phyloP scores from a whole-genome alignment of 2,888 invertebrate species.

The Seladonia tumulorum region DNA sequence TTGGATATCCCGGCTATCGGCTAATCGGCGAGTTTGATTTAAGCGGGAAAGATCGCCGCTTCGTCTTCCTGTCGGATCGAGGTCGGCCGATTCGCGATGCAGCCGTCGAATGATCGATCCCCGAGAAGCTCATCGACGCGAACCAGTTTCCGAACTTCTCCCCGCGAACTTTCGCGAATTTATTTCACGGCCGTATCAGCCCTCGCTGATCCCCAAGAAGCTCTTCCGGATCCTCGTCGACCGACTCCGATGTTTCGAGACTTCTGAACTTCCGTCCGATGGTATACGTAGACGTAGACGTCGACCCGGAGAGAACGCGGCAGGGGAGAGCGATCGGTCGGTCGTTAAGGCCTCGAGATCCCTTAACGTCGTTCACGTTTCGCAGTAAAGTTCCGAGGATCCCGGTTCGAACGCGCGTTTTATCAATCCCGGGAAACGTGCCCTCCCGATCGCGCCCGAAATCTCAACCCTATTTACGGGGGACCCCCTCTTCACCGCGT shows the following conservation, averaged over 20 bases:
- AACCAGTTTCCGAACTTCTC: slow-evolving; percentile 38
- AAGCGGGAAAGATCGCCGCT: slow-evolving; percentile 32
- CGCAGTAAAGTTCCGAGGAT: slow-evolving; percentile 24
- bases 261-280: slow-evolving; percentile 19
- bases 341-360: slow-evolving; percentile 51
- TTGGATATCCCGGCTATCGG: slow-evolving; percentile 16
- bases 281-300: neutral
- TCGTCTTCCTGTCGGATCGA: slow-evolving; percentile 57
- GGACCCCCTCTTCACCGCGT: neutral
- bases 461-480: neutral
- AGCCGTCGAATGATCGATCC: slow-evolving; percentile 23
- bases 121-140: slow-evolving; percentile 45
- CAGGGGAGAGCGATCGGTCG: slow-evolving; percentile 36
- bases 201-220: slow-evolving; percentile 42
- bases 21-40: slow-evolving; percentile 56
- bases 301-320: neutral
- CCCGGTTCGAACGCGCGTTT: slow-evolving; percentile 1
- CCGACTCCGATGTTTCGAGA: slow-evolving; percentile 9
- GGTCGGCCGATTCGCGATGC: slow-evolving; percentile 15
- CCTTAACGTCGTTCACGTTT: slow-evolving; percentile 44
- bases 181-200: slow-evolving; percentile 64
- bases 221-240: slow-evolving; percentile 38
- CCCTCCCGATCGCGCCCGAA: neutral
- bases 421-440: slow-evolving; percentile 21
- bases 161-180: slow-evolving; percentile 55